Evolutionary conservation across 1,140 invertebrate species (phyloP).

Genomic region (Druon quercuslanigerum): DNA sequence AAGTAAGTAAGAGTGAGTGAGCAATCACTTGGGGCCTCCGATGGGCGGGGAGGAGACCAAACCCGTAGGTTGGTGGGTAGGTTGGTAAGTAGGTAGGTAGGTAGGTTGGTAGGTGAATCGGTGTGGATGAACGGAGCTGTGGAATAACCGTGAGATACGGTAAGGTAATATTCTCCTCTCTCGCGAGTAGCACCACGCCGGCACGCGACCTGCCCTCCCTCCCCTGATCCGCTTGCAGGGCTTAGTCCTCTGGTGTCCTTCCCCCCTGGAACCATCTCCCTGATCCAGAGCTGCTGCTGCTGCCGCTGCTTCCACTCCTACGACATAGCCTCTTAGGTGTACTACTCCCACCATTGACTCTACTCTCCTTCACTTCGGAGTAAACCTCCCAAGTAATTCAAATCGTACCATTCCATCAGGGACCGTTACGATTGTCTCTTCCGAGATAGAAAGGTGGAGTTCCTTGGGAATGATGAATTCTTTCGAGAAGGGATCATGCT

Average conservation of each 20-base stretch:
- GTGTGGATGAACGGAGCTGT: conserved; percentile 59
- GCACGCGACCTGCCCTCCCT: conserved; percentile 73
- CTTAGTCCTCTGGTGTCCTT: conserved; percentile 19
- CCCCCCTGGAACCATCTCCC: conserved; percentile 2
- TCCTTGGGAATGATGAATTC: conserved; percentile 23
- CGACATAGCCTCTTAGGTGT: background rate
- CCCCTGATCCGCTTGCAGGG: conserved; percentile 32
- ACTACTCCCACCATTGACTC: conserved; percentile 24
- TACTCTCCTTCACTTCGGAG: conserved; percentile 40
- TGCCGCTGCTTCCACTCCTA: conserved; percentile 31
- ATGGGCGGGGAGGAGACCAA: conserved; percentile 64
- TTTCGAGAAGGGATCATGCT: background rate
- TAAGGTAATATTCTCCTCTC: conserved; percentile 65
- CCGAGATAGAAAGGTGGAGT: conserved; percentile 11
- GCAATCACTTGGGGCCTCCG: conserved; percentile 58
- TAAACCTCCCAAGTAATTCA: conserved; percentile 27
- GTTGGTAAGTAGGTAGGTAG: conserved; percentile 71
- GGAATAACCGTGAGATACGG: conserved; percentile 68
- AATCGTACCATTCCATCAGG: conserved; percentile 19
- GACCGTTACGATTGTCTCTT: conserved; percentile 10
- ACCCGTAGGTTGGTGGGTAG: conserved; percentile 64
- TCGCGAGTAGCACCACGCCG: conserved; percentile 69
- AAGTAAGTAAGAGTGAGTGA: conserved; percentile 65
- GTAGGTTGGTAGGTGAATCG: conserved; percentile 65
- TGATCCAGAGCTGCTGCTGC: conserved; percentile 6